Base-by-base conservation (phyloP, 2,888 invertebrate species). In the Drosophila emarginata region DNA sequence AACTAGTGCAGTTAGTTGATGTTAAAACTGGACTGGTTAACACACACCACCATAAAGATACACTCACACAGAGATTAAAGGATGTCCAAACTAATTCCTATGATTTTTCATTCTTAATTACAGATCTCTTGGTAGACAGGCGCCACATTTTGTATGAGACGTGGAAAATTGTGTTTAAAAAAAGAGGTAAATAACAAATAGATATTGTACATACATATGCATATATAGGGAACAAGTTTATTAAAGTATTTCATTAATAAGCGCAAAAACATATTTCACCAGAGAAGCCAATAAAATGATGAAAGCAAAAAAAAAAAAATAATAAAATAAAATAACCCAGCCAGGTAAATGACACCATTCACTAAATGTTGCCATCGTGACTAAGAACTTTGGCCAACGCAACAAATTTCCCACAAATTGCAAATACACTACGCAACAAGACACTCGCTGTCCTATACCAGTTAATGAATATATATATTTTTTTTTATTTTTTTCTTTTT, bases 31-130 rank as follows among this genome's bases (percentile, higher is more conserved):
- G 36, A 45, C 32, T 60, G 51, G 23, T 23, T 23, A 39, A 18
- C 36, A n/a, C 21, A n/a, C 7, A 57, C n/a, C 21, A 18, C 4
- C 18, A 4, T 12, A 58, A 63, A 79, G 18, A 45, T 21, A 21
- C 18, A 45, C 18, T 32, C 32, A 18, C 18, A 45, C 21, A 12
- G 45, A 21, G 45, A 45, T 80, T 77, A 74, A 79, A 79, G 78
- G 78, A 79, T 79, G 75, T 67, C 61, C 60, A 39, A 45, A 61
- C 72, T 79, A 79, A 79, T 79, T 78, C 59, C 72, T 78, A 80
- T 75, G 68, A 80, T 79, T 78, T 79, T 79, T 75, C 79, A 71
- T 67, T 75, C 75, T 79, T 79, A 80, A 79, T 79, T 78, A 66
- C 78, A 78, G 78, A 67, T 71, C 77, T 60, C 60, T 45, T 45